A percentile compares a stretch with the other conserved stretches of the same genome.
Evolutionary conservation across 2,797 vertebrate species (phyloP).

Genomic region (Hydrolagus colliei): DNA sequence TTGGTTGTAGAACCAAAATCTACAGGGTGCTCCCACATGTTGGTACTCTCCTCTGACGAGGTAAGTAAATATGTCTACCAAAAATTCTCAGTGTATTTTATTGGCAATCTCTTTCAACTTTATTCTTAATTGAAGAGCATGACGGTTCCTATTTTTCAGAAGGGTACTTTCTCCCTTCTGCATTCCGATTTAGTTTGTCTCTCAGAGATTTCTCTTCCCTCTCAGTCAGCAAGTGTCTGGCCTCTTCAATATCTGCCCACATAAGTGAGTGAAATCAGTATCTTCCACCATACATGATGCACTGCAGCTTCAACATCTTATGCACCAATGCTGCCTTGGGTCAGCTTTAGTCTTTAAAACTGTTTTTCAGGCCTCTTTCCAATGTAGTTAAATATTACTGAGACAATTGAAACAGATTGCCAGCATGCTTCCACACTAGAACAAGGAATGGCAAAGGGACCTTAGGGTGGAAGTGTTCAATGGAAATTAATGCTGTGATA

Average conservation of each 20-base stretch:
- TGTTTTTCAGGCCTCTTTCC: background rate
- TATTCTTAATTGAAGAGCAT: background rate
- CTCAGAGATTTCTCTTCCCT: background rate
- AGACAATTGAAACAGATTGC: background rate
- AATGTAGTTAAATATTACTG: background rate
- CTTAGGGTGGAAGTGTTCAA: background rate
- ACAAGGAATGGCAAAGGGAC: background rate
- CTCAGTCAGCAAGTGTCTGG: background rate
- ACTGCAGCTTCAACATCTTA: background rate
- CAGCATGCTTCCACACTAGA: background rate
- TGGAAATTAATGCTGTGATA: background rate
- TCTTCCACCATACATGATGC: background rate
- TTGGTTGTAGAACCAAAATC: constrained; percentile 67
- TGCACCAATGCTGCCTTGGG: background rate
- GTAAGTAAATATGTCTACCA: constrained; percentile 48
- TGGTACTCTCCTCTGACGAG: constrained; percentile 80
- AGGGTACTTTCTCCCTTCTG: background rate
- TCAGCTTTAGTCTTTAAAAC: background rate
- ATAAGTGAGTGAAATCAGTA: background rate
- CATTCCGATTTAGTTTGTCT: background rate
- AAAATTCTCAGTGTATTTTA: background rate
- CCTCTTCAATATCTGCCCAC: background rate
- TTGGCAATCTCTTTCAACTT: constrained; percentile 8
- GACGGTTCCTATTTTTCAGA: background rate
- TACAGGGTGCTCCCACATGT: constrained; percentile 63